Conservation (phyloP, 2,888 invertebrate species). For the Coenonympha glycerion region DNA sequence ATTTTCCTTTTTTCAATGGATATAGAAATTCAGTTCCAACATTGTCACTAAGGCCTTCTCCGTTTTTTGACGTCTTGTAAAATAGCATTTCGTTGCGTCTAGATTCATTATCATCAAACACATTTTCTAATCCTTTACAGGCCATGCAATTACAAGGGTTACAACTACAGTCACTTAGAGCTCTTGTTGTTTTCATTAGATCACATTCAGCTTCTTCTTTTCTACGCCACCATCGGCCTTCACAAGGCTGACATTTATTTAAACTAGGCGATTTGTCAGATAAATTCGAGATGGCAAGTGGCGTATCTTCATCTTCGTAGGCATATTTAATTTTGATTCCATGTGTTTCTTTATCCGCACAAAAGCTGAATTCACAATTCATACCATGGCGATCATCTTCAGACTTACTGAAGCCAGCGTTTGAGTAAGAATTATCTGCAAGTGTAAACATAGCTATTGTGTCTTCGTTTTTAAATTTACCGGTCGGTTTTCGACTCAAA, state of each 20-base stretch:
- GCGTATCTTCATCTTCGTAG: background rate
- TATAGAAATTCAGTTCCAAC: constrained; percentile 20
- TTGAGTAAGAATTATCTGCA: constrained; percentile 30
- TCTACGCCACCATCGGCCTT: constrained; percentile 32
- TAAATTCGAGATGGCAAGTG: background rate
- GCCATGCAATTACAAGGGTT: constrained; percentile 34
- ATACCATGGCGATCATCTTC: constrained; percentile 31
- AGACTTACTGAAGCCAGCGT: background rate
- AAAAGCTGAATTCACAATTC: constrained; percentile 42
- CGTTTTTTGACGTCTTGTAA: background rate
- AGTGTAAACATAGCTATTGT: constrained; percentile 41
- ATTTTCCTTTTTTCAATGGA: constrained; percentile 16
- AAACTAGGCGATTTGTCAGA: constrained; percentile 3
- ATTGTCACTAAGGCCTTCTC: background rate
- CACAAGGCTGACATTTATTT: constrained; percentile 35
- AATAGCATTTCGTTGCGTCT: constrained; percentile 6
- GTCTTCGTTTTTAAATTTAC: constrained; percentile 22
- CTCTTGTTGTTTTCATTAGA: background rate
- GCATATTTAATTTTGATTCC: background rate
- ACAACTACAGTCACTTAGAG: constrained; percentile 28
- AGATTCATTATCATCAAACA: background rate
- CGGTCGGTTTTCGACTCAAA: background rate
- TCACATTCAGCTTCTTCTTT: constrained; percentile 1
- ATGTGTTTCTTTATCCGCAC: constrained; percentile 29
- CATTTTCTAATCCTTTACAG: constrained; percentile 25